phyloP scores from a whole-genome alignment of 2,797 vertebrate genomes.

The Taenioides sp. region DNA sequence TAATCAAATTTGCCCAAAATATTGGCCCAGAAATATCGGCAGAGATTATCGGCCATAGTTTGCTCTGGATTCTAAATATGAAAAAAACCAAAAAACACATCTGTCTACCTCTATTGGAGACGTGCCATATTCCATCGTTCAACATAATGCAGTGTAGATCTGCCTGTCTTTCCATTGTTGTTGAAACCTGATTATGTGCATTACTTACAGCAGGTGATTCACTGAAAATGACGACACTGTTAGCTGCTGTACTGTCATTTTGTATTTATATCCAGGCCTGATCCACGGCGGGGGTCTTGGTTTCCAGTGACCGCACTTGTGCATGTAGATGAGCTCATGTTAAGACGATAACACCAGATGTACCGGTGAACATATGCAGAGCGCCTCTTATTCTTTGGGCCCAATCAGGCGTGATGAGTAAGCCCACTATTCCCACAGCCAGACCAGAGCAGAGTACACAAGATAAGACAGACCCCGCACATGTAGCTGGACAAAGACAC shows the following conservation, averaged over 20 bases:
- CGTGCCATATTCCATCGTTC: neutral
- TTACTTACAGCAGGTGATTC: neutral
- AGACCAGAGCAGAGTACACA: neutral
- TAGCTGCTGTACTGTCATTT: neutral
- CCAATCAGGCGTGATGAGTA: constrained; percentile 21
- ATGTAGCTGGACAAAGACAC: neutral
- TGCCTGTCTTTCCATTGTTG: neutral
- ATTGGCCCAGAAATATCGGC: too few species aligned
- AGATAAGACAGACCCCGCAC: neutral
- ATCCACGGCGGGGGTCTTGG: constrained; percentile 14
- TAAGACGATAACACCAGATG: constrained; percentile 13
- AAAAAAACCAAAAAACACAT: too few species aligned
- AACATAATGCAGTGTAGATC: neutral
- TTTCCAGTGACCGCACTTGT: constrained; percentile 9
- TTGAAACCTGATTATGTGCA: neutral
- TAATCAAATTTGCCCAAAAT: too few species aligned
- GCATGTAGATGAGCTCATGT: constrained; percentile 7
- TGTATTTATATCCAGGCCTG: constrained; percentile 7
- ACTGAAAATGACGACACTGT: neutral
- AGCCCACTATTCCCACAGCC: constrained; percentile 12
- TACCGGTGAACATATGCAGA: neutral
- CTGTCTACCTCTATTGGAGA: too few species aligned
- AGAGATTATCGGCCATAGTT: too few species aligned
- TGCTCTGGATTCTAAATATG: too few species aligned
- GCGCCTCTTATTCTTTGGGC: constrained; percentile 1